These are phyloP conservation scores for Montipora capricornis DNA, from an alignment of 64 coral and sea anemone species.

Conservation along the genomic window DNA sequence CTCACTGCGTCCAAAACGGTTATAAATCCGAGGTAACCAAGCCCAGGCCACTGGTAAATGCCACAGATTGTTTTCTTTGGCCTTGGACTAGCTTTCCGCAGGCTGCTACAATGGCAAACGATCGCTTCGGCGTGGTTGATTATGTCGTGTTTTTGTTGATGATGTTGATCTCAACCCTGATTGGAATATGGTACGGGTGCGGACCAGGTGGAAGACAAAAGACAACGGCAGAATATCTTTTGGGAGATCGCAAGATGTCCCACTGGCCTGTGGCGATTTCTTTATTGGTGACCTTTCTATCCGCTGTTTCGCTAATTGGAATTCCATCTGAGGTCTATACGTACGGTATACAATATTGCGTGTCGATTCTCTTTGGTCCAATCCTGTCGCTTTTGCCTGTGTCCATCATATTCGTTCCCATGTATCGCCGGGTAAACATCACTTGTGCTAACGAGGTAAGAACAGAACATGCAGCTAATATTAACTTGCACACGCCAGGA, in stretches of 20 bases:
- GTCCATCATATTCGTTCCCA: slow-evolving; percentile 78
- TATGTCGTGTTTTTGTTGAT: slow-evolving; percentile 86
- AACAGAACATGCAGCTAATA: too few species aligned
- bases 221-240: slow-evolving; percentile 81
- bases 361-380: slow-evolving; percentile 58
- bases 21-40: too few species aligned
- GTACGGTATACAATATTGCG: slow-evolving; percentile 81
- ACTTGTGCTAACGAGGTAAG: slow-evolving; percentile 90
- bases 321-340: slow-evolving; percentile 89
- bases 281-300: slow-evolving; percentile 81
- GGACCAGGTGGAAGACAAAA: slow-evolving; percentile 80
- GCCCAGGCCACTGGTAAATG: too few species aligned
- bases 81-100: too few species aligned
- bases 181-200: slow-evolving; percentile 88
- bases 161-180: slow-evolving; percentile 78
- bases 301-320: slow-evolving; percentile 78
- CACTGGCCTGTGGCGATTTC: slow-evolving; percentile 77
- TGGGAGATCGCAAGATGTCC: slow-evolving; percentile 79
- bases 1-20: too few species aligned
- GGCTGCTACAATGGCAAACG: slow-evolving; percentile 41
- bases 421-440: slow-evolving; percentile 77
- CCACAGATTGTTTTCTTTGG: too few species aligned
- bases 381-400: slow-evolving; percentile 69
- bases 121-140: slow-evolving; percentile 68
- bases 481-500: too few species aligned